phyloP scores from a whole-genome alignment of 2,888 invertebrate species.

The Apamea crenata region DNA sequence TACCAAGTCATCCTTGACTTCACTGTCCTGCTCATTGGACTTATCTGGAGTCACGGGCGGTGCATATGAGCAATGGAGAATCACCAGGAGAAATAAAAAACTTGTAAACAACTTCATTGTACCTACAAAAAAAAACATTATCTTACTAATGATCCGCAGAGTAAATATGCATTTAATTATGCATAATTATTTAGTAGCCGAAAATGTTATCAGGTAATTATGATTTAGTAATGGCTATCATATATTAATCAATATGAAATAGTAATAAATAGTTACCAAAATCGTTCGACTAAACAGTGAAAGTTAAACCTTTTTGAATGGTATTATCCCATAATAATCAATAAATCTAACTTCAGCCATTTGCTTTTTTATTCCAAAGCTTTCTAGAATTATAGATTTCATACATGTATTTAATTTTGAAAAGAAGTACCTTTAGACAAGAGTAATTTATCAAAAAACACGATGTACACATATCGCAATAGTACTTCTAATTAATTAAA shows the following conservation, averaged over 20 bases:
- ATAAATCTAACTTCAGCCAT: constrained; percentile 41
- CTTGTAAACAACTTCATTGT: constrained; percentile 77
- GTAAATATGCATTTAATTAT: constrained; percentile 4
- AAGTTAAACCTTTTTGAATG: constrained; percentile 3
- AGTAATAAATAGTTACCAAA: neutral
- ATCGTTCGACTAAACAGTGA: neutral
- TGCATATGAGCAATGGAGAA: constrained; percentile 85
- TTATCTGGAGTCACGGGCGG: constrained; percentile 90
- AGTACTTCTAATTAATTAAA: neutral
- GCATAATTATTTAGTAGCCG: neutral
- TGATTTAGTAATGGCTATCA: neutral
- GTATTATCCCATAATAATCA: constrained; percentile 14
- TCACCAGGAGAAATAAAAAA: constrained; percentile 73
- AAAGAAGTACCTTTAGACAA: neutral
- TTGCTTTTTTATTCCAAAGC: constrained; percentile 7
- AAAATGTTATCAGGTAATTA: constrained; percentile 4
- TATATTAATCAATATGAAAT: neutral
- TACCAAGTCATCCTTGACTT: constrained; percentile 88
- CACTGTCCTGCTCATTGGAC: constrained; percentile 83
- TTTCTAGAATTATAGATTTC: neutral
- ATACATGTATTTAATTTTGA: neutral
- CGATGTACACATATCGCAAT: neutral
- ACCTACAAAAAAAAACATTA: constrained; percentile 58
- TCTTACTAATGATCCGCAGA: constrained; percentile 5
- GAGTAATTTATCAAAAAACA: neutral